Base-by-base conservation (phyloP, 1,140 invertebrate species). In the Chlorops oryzae region DNA sequence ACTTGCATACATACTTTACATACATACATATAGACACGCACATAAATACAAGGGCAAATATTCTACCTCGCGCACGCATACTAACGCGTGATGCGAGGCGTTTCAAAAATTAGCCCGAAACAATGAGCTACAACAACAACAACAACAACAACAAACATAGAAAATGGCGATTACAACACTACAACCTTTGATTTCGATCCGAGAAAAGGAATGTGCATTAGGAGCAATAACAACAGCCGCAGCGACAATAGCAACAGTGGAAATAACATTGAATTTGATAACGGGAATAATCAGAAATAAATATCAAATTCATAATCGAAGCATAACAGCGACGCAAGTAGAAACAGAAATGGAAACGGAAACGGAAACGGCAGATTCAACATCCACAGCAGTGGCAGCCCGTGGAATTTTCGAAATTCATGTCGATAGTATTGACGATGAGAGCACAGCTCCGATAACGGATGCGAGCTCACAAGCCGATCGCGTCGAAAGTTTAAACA, bases 351-450 rank as follows among this genome's bases (percentile, higher is more conserved):
- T n/a, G n/a, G n/a, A n/a, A n/a, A n/a, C n/a, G n/a, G 27, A 32
- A 32, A 32, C 27, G 7, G 27, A 32, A 32, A 7, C 27, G n/a
- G n/a, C 27, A 32, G 27, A n/a, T 9, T 9, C 7, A 32, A n/a
- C 27, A 32, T 32, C n/a, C 27, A 9, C 27, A 32, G 27, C 27
- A 32, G 27, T 13, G 27, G 27, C 27, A 32, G n/a, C n/a, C n/a
- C n/a, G n/a, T n/a, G n/a, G 60, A 41, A 48, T 64, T 40, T 65
- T 69, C 59, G 56, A 69, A 54, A 64, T 69, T 42, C 59, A 59
- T 40, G 54, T 65, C 46, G 65, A 69, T 39, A 69, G 65, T 28
- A 54, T 69, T 9, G 65, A 69, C 21, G 65, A 69, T 52, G 62
- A 65, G 37, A 69, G 65, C 49, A 64, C 59, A 9, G 63, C 65